Evolutionary conservation across 2,888 invertebrate species (phyloP).

Genomic region (Epinotia demarniana): DNA sequence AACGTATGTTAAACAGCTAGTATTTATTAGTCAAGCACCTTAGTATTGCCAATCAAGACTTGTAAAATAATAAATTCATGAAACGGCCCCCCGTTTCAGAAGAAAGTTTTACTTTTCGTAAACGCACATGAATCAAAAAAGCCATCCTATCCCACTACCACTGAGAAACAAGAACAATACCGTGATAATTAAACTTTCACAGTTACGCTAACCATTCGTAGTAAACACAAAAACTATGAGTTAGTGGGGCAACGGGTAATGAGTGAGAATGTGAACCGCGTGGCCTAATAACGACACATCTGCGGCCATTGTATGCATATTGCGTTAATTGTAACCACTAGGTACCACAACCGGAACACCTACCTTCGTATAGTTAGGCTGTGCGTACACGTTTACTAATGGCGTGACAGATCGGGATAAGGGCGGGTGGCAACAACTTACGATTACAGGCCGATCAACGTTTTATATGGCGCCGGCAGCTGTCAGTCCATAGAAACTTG

Average conservation of each 20-base stretch:
- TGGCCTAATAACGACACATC: slow-evolving; percentile 29
- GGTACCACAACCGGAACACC: slow-evolving; percentile 41
- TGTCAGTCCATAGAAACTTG: too few relatives aligned
- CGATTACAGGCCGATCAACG: too few relatives aligned
- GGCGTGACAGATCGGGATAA: not conserved
- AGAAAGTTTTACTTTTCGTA: not conserved
- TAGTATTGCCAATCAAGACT: too few relatives aligned
- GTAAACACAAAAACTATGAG: slow-evolving; percentile 37
- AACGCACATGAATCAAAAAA: not conserved
- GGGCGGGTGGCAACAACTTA: too few relatives aligned
- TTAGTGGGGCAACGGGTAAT: slow-evolving; percentile 37
- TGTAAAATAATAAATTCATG: too few relatives aligned
- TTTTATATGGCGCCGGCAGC: too few relatives aligned
- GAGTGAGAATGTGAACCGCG: slow-evolving; percentile 39
- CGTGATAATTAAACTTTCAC: slow-evolving; percentile 41
- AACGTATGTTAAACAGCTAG: too few relatives aligned
- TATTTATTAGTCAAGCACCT: too few relatives aligned
- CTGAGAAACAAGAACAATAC: slow-evolving; percentile 35
- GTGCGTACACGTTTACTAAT: not conserved
- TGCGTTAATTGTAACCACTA: slow-evolving; percentile 39
- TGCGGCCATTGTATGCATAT: slow-evolving; percentile 41
- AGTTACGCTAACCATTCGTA: slow-evolving; percentile 32
- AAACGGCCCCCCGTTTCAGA: not conserved
- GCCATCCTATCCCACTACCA: not conserved
- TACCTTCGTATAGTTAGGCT: slow-evolving; percentile 30